Evolutionary conservation across 1,140 invertebrate genomes (phyloP).

Genomic region (Parasteatoda tepidariorum): DNA sequence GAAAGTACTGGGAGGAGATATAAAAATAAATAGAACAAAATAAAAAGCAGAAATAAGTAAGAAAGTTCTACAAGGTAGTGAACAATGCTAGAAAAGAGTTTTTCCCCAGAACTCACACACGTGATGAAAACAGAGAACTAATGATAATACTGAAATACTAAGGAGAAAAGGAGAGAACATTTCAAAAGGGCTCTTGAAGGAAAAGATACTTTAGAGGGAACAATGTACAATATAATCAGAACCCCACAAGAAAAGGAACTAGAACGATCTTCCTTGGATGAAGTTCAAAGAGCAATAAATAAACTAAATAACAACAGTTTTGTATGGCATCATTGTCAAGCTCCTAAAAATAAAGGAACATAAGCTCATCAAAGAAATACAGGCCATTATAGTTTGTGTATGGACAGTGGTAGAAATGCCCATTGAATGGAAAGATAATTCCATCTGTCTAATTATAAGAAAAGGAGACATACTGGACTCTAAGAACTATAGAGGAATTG

Average conservation of each 20-base stretch:
- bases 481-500: background rate
- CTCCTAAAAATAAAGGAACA: background rate
- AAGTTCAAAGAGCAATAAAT: slow-evolving; percentile 2
- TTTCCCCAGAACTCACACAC: background rate
- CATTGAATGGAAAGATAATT: background rate
- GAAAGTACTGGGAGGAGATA: background rate
- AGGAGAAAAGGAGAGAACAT: background rate
- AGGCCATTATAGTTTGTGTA: background rate
- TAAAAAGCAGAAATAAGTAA: background rate
- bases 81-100: background rate
- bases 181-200: background rate
- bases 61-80: background rate
- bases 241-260: background rate
- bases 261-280: background rate
- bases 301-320: slow-evolving; percentile 30
- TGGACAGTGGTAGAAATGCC: background rate
- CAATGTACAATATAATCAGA: background rate
- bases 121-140: slow-evolving; percentile 24
- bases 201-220: background rate
- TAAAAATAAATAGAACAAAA: background rate
- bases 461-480: background rate
- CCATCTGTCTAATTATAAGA: background rate
- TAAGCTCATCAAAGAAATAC: background rate
- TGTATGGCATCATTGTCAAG: background rate
- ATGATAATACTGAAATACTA: slow-evolving; percentile 8